A percentile compares a stretch with the other conserved stretches of the same genome.
Conservation (phyloP, 2,888 invertebrate genomes). For the Tholera decimalis region DNA sequence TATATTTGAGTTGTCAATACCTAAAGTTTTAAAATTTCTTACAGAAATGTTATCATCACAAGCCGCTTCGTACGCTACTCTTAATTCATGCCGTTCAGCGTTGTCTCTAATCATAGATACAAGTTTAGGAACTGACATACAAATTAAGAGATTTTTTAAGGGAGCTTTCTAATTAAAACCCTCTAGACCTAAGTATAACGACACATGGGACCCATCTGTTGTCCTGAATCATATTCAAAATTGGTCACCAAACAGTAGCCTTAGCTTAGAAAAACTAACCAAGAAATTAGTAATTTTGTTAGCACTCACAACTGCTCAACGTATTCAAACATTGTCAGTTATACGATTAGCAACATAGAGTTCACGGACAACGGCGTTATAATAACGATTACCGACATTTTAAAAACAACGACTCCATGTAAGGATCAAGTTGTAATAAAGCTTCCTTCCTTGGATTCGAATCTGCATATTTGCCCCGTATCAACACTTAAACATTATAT, state of each 20-base stretch:
- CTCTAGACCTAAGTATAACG: not conserved
- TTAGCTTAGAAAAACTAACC: no score
- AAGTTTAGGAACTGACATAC: conserved; percentile 1
- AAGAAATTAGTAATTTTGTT: no score
- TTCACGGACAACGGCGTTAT: not conserved
- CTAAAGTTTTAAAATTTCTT: no score
- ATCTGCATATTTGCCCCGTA: no score
- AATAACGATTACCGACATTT: not conserved
- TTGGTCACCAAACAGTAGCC: conserved; percentile 3
- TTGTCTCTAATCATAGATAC: no score
- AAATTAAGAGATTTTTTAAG: conserved; percentile 3
- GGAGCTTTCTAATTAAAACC: not conserved
- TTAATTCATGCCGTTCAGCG: no score
- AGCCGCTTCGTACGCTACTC: no score
- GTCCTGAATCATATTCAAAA: not conserved
- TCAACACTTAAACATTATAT: no score
- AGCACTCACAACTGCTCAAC: not conserved
- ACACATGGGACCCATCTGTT: conserved; percentile 1
- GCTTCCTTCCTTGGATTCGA: no score
- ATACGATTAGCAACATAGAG: not conserved
- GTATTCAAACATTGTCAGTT: no score
- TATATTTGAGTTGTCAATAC: no score
- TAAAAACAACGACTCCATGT: not conserved
- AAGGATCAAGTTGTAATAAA: conserved; percentile 1
- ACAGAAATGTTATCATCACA: no score